Evolutionary conservation across 2,888 invertebrate species (phyloP), one percentile per base, ranked within the genome.

Genomic region (Priapulus caudatus): DNA sequence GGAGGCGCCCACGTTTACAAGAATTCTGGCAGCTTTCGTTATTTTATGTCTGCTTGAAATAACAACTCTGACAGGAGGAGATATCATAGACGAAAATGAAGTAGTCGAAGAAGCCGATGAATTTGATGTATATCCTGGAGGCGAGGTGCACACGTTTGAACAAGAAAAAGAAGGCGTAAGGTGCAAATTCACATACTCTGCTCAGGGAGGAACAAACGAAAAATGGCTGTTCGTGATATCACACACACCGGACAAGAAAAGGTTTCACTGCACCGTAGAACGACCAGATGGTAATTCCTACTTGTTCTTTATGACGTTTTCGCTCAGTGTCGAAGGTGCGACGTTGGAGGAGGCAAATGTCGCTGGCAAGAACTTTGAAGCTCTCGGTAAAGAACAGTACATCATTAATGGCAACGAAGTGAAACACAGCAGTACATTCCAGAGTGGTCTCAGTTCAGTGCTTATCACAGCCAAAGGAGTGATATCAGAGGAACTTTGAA

Each of bases 81-180:
- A 33, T 10, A 33, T 33, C n/a, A 33, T 33, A 33, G n/a, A 33
- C n/a, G 10, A 10, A 10, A n/a, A 33, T n/a, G 33, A 33, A 33
- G 33, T 33, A 10, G 33, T 33, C 10, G 33, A 33, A 33, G 33
- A 33, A 33, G 33, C 33, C 10, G 33, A 33, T 33, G 33, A 33
- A 10, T 33, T 33, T 33, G 33, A 33, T 33, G 33, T 33, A 10
- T 33, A 10, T 33, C 33, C 33, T 33, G 33, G 33, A 10, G 33
- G 33, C 33, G 33, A 33, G n/a, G 33, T 33, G 33, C 33, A 33
- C n/a, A 33, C 33, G 33, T 33, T 33, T 33, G 33, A 33, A 33
- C 33, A 33, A 33, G 33, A 33, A 33, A 33, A 33, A n/a, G 33
- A 33, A 33, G 33, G 33, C n/a, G 33, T 33, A n/a, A 33, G n/a